Evolutionary conservation across 1,140 invertebrate genomes (phyloP).

Genomic region (Notospermus geniculatus): DNA sequence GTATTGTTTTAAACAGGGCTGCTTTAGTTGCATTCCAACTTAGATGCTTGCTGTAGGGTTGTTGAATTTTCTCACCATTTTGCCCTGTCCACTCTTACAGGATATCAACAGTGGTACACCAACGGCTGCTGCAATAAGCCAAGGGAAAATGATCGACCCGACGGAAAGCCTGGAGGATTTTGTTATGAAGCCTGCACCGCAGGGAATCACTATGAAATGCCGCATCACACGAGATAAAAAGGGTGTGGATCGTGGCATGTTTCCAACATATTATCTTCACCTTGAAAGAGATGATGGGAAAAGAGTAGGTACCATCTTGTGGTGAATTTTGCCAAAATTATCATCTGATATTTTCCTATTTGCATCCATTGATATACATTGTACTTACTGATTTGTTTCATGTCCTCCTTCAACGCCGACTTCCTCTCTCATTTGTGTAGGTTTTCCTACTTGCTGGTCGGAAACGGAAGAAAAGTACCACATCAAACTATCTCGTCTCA

Average conservation of each 20-base stretch:
- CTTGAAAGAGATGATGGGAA: slow-evolving; percentile 93
- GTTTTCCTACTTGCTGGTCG: slow-evolving; percentile 92
- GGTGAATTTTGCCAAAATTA: too few relatives aligned
- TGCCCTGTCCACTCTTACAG: slow-evolving; percentile 15
- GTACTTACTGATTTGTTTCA: too few relatives aligned
- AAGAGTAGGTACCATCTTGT: slow-evolving; percentile 63
- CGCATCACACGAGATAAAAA: slow-evolving; percentile 95
- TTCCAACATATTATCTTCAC: slow-evolving; percentile 98
- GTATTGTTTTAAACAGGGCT: too few relatives aligned
- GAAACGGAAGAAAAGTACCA: slow-evolving; percentile 96
- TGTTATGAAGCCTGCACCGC: slow-evolving; percentile 85
- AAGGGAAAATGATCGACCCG: slow-evolving; percentile 58
- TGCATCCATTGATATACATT: too few relatives aligned
- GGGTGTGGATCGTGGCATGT: slow-evolving; percentile 95
- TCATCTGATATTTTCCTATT: too few relatives aligned
- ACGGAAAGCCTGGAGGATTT: slow-evolving; percentile 89
- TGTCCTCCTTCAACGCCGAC: too few relatives aligned
- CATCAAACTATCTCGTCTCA: slow-evolving; percentile 97
- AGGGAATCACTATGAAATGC: slow-evolving; percentile 86
- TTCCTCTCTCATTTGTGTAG: slow-evolving; percentile 49
- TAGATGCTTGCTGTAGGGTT: too few relatives aligned
- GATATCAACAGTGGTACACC: slow-evolving; percentile 21
- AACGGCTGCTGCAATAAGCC: slow-evolving; percentile 60
- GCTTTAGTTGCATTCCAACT: too few relatives aligned
- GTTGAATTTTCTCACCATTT: too few relatives aligned